Conservation (phyloP, 2,113 vertebrate species). For the Anolis carolinensis region DNA sequence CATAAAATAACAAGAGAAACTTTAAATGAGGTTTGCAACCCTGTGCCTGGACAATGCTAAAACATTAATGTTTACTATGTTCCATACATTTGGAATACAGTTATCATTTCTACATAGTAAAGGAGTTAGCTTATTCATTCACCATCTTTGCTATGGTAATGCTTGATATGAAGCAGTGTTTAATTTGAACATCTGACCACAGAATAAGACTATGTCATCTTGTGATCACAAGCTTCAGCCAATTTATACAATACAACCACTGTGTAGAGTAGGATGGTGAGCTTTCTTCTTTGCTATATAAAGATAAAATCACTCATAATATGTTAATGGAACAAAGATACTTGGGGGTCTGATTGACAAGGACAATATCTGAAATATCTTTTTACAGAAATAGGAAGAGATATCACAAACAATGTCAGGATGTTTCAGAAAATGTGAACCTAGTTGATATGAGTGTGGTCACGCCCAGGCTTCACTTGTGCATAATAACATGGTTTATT, state of each 20-base stretch:
- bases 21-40: too few species aligned
- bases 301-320: not conserved
- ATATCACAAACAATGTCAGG: not conserved
- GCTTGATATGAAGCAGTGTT: not conserved
- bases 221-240: not conserved
- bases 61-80: not conserved
- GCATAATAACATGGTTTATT: not conserved
- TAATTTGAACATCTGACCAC: not conserved
- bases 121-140: not conserved
- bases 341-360: not conserved
- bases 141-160: not conserved
- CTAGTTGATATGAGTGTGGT: too few species aligned
- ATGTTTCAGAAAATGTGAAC: not conserved
- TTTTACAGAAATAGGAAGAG: not conserved
- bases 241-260: not conserved
- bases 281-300: not conserved
- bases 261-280: too few species aligned
- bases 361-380: not conserved
- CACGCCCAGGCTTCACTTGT: not conserved
- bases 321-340: not conserved
- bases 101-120: not conserved
- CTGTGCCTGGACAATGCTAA: not conserved
- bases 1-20: too few species aligned
- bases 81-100: not conserved
- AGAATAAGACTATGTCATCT: not conserved